Conservation (phyloP, 2,888 invertebrate genomes). For the Mythimna impura region DNA sequence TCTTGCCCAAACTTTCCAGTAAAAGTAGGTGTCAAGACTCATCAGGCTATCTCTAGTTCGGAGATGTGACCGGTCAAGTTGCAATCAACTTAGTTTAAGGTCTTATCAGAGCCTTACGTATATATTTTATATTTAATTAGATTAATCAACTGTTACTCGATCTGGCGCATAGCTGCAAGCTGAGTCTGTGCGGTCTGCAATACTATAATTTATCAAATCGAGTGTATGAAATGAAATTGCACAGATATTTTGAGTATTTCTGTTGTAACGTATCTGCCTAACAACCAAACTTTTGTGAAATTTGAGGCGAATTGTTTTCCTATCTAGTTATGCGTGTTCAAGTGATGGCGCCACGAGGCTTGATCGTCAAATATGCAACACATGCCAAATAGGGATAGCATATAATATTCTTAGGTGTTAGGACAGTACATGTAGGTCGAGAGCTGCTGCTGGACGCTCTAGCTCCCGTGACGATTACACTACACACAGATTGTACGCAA, state of each 20-base stretch:
- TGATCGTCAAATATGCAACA: constrained; percentile 33
- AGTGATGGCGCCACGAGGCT: constrained; percentile 22
- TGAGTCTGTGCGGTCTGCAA: constrained; percentile 19
- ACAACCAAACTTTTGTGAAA: constrained; percentile 1
- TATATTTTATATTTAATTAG: constrained; percentile 39
- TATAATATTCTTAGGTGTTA: constrained; percentile 33
- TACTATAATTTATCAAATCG: constrained; percentile 27
- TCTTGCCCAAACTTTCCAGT: constrained; percentile 78
- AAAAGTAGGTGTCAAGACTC: constrained; percentile 77
- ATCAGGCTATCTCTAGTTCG: background rate
- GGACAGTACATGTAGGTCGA: constrained; percentile 8
- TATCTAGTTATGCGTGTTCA: constrained; percentile 26
- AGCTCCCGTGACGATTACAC: constrained; percentile 19
- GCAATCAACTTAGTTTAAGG: constrained; percentile 15
- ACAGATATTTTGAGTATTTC: constrained; percentile 17
- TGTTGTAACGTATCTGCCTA: constrained; percentile 22
- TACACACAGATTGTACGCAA: constrained; percentile 7
- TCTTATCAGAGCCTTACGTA: constrained; percentile 23
- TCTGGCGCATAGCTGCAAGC: constrained; percentile 1
- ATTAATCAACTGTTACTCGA: constrained; percentile 34
- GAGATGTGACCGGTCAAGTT: constrained; percentile 7
- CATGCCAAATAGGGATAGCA: constrained; percentile 51
- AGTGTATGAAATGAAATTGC: constrained; percentile 5
- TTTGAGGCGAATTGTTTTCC: constrained; percentile 30
- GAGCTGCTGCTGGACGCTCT: constrained; percentile 31